These are phyloP conservation scores for Synergus japonicus DNA, from an alignment of 2,888 invertebrate genomes.

Conservation along the genomic window DNA sequence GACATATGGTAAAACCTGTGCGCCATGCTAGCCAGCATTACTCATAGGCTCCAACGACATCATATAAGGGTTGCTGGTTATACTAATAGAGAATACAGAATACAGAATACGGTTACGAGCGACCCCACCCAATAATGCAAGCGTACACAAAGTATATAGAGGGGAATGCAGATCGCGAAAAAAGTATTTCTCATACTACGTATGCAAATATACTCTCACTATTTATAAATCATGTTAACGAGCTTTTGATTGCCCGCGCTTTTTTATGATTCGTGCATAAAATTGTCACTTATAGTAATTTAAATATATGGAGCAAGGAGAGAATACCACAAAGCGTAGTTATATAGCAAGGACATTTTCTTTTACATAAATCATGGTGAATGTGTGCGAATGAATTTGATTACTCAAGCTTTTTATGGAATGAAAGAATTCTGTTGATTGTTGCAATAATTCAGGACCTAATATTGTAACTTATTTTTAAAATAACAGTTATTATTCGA, in stretches of 20 bases:
- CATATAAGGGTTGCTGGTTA: slow-evolving; percentile 17
- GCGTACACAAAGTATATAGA: slow-evolving; percentile 24
- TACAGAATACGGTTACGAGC: slow-evolving; percentile 10
- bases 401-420: neutral
- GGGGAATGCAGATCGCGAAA: slow-evolving; percentile 12
- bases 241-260: slow-evolving; percentile 73
- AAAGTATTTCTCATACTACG: slow-evolving; percentile 4
- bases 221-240: slow-evolving; percentile 73
- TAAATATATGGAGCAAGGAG: slow-evolving; percentile 53
- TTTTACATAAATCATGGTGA: neutral
- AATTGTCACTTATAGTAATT: slow-evolving; percentile 69
- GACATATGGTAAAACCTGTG: slow-evolving; percentile 32
- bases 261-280: slow-evolving; percentile 62
- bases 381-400: neutral
- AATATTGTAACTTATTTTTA: too few relatives aligned
- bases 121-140: slow-evolving; percentile 18
- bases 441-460: too few relatives aligned
- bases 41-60: slow-evolving; percentile 14
- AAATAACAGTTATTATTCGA: neutral
- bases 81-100: slow-evolving; percentile 13
- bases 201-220: slow-evolving; percentile 18
- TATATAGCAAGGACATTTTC: neutral
- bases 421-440: neutral
- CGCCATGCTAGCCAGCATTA: slow-evolving; percentile 16
- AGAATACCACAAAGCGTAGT: slow-evolving; percentile 27